Evolutionary conservation across 2,797 vertebrate species (phyloP).

Genomic region (Prionace glauca): DNA sequence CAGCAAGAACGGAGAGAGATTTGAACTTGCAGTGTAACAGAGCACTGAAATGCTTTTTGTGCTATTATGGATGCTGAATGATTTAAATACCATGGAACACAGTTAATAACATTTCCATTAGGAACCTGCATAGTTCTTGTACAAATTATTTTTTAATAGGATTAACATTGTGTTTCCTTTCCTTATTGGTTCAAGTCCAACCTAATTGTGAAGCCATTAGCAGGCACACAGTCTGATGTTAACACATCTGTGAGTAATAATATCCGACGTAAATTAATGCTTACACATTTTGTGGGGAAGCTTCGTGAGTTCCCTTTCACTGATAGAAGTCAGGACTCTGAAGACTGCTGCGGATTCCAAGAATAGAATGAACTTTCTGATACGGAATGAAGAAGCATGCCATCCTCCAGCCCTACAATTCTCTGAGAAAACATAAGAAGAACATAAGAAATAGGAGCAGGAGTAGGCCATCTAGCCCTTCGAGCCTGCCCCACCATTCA

Average conservation of each 20-base stretch:
- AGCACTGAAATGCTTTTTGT: not conserved
- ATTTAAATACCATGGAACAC: slow-evolving; percentile 23
- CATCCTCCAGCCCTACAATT: no score
- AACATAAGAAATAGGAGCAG: no score
- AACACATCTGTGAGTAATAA: not conserved
- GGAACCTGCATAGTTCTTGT: not conserved
- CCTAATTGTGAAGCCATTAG: slow-evolving; percentile 29
- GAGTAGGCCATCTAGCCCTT: no score
- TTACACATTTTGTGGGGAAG: not conserved
- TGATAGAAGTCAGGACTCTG: not conserved
- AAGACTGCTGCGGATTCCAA: not conserved
- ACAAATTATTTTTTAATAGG: slow-evolving; percentile 38
- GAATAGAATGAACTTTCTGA: not conserved
- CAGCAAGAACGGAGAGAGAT: not conserved
- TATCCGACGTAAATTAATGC: not conserved
- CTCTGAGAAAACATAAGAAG: not conserved
- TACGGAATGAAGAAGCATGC: not conserved
- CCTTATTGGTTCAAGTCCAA: slow-evolving; percentile 27
- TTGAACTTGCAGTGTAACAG: not conserved
- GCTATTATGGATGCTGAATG: slow-evolving; percentile 13
- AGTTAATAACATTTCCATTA: slow-evolving; percentile 26
- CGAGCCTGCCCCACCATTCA: no score
- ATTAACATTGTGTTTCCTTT: not conserved
- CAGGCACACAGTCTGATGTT: not conserved
- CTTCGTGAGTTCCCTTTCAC: not conserved